These are phyloP conservation scores for Perizoma affinitatum DNA, from an alignment of 2,888 invertebrate genomes.

Conservation along the genomic window DNA sequence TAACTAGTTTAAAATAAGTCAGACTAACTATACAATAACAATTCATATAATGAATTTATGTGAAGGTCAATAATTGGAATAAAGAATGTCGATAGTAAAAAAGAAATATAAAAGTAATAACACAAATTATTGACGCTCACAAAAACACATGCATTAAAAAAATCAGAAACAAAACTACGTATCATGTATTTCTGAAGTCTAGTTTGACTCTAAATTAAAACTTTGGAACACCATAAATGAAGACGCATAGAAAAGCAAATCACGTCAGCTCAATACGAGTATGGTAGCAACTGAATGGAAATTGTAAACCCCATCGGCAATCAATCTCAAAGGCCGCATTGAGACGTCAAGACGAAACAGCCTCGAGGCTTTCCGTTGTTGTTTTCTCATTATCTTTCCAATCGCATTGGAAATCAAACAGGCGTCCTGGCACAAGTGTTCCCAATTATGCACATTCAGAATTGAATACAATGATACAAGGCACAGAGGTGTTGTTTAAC, in stretches of 20 bases:
- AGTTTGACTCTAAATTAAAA: no score
- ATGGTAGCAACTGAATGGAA: conserved; percentile 9
- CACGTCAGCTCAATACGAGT: conserved; percentile 8
- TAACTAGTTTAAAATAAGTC: no score
- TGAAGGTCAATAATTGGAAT: no score
- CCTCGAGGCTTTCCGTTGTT: conserved; percentile 44
- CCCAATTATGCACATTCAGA: conserved; percentile 22
- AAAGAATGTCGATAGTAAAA: no score
- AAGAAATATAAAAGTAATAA: not conserved
- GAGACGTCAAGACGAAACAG: conserved; percentile 35
- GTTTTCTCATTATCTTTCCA: conserved; percentile 57
- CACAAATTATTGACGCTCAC: no score
- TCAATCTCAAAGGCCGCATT: conserved; percentile 23
- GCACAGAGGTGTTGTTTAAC: conserved; percentile 35
- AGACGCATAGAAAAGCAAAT: conserved; percentile 17
- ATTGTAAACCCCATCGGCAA: conserved; percentile 17
- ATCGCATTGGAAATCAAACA: conserved; percentile 35
- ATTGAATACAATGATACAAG: conserved; percentile 26
- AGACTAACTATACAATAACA: no score
- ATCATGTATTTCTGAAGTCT: no score
- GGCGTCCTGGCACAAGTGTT: conserved; percentile 29
- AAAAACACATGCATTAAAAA: no score
- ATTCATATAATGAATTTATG: no score
- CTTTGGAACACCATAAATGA: no score
- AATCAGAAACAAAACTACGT: no score